Evolutionary conservation across 2,797 vertebrate species (phyloP), one percentile per base, ranked within the genome.

Genomic region (Oreochromis grahami): DNA sequence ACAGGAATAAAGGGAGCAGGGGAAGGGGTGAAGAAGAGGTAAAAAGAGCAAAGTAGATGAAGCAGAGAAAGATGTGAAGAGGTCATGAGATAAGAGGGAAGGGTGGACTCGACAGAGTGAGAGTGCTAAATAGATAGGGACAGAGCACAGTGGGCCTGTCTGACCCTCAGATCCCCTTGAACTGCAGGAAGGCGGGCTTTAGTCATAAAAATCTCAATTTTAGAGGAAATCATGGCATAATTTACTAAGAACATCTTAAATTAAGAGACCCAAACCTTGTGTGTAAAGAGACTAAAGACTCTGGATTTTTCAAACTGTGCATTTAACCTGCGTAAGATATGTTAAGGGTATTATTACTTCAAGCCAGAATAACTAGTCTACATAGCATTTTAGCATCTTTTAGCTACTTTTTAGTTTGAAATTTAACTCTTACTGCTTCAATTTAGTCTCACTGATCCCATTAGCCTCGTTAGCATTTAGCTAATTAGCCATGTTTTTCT

Each of bases 121-220:
- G 65, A 36, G 43, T 13, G 76, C 84, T 84, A 50, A 81, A 89
- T 41, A 78, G 60, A 19, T 41, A 55, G 68, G 8, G 45, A 79
- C 43, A 82, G 76, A 63, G 76, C 38, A 55, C 77, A 78, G 70
- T 74, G 45, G 45, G 70, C 11, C 53, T 76, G 85, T 87, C 82
- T 87, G 90, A 92, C 91, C 85, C 87, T 86, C 79, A 81, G 14
- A 78, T 79, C 84, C 86, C 87, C 85, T 89, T 88, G 88, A 84
- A 81, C 77, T 81, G 78, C 72, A 83, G 77, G 79, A 21, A 82
- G 80, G 81, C 0, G 2, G 36, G 82, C 50, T 6, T 56, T 51
- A 26, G 79, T 88, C 79, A 86, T 78, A 78, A 87, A 87, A 83
- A 86, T 45, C 82, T 84, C 86, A 80, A 82, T 80, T 85, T 85